A percentile compares a stretch with the other conserved stretches of the same genome.
phyloP scores from a whole-genome alignment of 2,888 invertebrate genomes.

The Pseudoips prasinana region DNA sequence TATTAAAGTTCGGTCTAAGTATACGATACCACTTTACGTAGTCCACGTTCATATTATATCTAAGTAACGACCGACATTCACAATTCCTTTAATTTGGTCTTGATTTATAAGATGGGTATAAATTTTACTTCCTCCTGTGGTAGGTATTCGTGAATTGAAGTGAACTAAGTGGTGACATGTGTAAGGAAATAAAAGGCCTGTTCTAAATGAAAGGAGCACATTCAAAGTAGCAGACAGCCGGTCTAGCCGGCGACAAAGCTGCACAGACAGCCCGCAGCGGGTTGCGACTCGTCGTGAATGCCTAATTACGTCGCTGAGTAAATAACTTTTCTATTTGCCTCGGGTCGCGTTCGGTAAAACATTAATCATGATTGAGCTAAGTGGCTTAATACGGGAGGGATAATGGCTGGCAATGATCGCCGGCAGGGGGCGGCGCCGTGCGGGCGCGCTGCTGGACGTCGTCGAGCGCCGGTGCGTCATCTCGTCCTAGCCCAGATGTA shows the following conservation, averaged over 20 bases:
- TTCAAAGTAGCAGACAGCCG: conserved; percentile 59
- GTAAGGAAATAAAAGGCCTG: conserved; percentile 35
- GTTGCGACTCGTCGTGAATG: conserved; percentile 73
- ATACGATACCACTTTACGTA: too few species aligned
- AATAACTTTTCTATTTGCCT: conserved; percentile 80
- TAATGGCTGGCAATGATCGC: conserved; percentile 79
- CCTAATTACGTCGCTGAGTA: conserved; percentile 78
- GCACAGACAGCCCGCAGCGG: conserved; percentile 69
- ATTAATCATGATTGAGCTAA: conserved; percentile 83
- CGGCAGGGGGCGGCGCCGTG: conserved; percentile 74
- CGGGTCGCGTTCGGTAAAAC: conserved; percentile 76
- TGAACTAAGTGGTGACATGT: conserved; percentile 7
- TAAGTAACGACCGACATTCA: too few species aligned
- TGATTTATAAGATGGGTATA: too few species aligned
- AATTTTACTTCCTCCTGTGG: too few species aligned
- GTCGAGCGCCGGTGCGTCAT: conserved; percentile 56
- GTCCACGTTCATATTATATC: too few species aligned
- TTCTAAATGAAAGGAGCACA: conserved; percentile 46
- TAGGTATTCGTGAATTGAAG: too few species aligned
- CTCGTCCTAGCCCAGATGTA: conserved; percentile 30
- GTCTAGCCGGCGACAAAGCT: conserved; percentile 66
- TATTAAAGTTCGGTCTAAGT: too few species aligned
- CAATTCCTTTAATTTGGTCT: too few species aligned
- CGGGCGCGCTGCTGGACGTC: conserved; percentile 64
- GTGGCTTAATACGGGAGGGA: conserved; percentile 81